Evolutionary conservation across 2,113 vertebrate genomes (phyloP).

Genomic region (Oxyruncus cristatus): DNA sequence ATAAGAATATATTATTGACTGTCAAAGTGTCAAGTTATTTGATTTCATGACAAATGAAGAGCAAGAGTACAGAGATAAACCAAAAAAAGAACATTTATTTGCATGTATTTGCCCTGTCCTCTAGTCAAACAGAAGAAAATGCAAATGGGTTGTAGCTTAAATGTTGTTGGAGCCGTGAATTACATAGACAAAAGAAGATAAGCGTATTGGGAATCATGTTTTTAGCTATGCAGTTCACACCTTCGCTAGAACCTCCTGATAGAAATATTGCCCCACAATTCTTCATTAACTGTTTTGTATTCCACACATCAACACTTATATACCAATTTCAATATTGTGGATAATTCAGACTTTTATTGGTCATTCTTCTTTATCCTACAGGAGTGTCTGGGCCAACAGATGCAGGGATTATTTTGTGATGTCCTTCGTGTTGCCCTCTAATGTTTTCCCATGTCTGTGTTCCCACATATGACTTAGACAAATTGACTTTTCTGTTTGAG

Average conservation of each 20-base stretch:
- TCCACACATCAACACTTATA: background rate
- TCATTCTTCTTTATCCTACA: background rate
- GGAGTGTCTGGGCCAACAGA: background rate
- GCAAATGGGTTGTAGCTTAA: background rate
- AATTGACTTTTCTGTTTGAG: background rate
- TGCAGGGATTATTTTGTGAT: background rate
- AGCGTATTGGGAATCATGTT: background rate
- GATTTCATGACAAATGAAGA: slow-evolving; percentile 13
- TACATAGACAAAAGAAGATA: background rate
- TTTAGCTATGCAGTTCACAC: background rate
- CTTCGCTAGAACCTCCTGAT: background rate
- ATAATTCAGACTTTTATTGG: background rate
- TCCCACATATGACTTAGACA: background rate
- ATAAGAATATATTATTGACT: background rate
- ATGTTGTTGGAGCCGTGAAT: background rate
- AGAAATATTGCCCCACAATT: background rate
- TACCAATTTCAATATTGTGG: background rate
- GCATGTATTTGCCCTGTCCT: background rate
- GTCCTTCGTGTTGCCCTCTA: background rate
- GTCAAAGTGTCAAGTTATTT: slow-evolving; percentile 1
- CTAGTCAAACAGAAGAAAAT: slow-evolving; percentile 5
- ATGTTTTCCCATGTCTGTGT: background rate
- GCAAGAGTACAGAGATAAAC: background rate
- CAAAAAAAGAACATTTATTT: background rate
- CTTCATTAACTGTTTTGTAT: background rate